Conservation (phyloP, 2,888 invertebrate genomes). For the Pelosia muscerda region DNA sequence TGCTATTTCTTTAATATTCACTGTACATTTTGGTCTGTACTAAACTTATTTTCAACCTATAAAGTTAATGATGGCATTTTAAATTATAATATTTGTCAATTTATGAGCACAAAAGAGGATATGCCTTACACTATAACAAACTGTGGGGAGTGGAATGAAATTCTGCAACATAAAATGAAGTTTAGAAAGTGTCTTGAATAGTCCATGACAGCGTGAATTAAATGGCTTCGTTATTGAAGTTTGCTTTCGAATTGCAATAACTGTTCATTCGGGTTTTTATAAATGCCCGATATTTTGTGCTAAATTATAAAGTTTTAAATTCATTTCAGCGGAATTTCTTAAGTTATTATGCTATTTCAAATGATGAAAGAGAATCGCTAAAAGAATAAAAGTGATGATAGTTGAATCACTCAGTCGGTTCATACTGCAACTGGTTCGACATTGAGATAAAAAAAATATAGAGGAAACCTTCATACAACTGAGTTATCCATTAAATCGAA, state of each 20-base stretch:
- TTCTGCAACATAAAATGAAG: slow-evolving; percentile 11
- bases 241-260: slow-evolving; percentile 6
- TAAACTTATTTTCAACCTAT: neutral
- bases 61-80: neutral
- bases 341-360: neutral
- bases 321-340: neutral
- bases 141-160: neutral
- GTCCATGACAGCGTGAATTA: slow-evolving; percentile 13
- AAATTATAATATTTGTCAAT: slow-evolving; percentile 1
- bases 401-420: neutral
- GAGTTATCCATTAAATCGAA: neutral
- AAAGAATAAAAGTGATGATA: neutral
- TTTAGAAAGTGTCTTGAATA: slow-evolving; percentile 22
- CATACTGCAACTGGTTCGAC: neutral
- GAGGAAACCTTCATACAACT: neutral
- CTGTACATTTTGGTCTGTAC: neutral
- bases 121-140: neutral
- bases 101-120: neutral
- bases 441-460: neutral
- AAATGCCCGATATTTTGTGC: slow-evolving; percentile 17
- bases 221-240: slow-evolving; percentile 8
- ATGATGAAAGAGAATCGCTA: slow-evolving; percentile 4
- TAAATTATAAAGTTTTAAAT: slow-evolving; percentile 1
- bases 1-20: too few species aligned
- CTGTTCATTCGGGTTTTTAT: slow-evolving; percentile 10